Base-by-base conservation (phyloP, 2,888 invertebrate species). In the Scaptomyza flava region DNA sequence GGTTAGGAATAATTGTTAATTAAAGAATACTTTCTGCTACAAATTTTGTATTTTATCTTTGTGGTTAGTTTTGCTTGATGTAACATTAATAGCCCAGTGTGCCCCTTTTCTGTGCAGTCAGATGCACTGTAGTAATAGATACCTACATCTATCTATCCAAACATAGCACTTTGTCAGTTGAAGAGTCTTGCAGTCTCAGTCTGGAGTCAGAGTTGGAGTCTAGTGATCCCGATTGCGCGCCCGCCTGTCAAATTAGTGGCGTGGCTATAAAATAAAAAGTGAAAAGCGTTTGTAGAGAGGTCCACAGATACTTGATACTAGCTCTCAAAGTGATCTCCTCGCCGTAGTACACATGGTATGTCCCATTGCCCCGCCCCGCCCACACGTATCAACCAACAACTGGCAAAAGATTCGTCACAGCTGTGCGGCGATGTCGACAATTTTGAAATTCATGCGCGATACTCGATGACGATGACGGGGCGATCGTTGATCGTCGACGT, bases 261-360 rank as follows among this genome's bases (percentile, higher is more conserved):
- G 63, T 68, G 66, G 87, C 87, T 83, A 79, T 82, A 87, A 82
- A 82, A 82, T 87, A 87, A 82, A 82, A 82, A 82, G 82, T 87
- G 87, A 82, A 82, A 82, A 82, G 82, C 77, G 72, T 69, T 72
- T 77, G 59, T 47, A 33, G 43, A 23, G 51, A 74, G 42, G 48
- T 51, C 57, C 57, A 59, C 63, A 67, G 36, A 50, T 71, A 71
- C 74, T 62, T 72, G 80, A 9, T 14, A 34, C 53, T 64, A 30
- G 12, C 33, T 17, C 20, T 34, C 9, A n/a, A 34, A 11, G 34
- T 23, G n/a, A 33, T 48, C 62, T 62, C 61, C 51, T 68, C 34
- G 43, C 30, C 34, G 9, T 14, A 36, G 36, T 38, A 33, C 14
- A 38, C 27, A 20, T 53, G 9, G 50, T 34, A 34, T 50, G 36